Base-by-base conservation (phyloP, 2,113 vertebrate species). In the Stomatorhinus ivindoensis region DNA sequence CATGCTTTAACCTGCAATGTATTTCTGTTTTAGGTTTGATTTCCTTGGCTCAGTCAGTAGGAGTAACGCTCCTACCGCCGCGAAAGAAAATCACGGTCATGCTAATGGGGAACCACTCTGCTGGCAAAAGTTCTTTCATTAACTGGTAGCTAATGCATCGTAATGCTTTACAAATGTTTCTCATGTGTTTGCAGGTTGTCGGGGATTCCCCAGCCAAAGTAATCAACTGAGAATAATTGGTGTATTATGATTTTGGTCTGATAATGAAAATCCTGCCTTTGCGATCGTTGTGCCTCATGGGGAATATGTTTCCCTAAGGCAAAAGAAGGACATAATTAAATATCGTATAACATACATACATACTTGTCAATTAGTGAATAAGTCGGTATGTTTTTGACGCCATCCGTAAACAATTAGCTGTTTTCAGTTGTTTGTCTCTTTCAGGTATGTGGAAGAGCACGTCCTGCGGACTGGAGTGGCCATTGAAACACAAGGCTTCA, bases 61-160 rank as follows among this genome's bases (percentile, higher is more conserved):
- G 94, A 24, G 93, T 97, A 88, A 95, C 93, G 51, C 86, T 97
- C 58, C 93, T 97, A 65, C 91, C 96, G 0, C 96, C 97, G 53
- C 93, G 96, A 42, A 97, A 97, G 89, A 97, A 97, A 92, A 97
- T 97, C 91, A 96, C 95, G 0, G 96, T 97, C 55, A 94, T 97
- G 96, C 90, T 97, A 90, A 97, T 97, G 94, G 97, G 97, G 0
- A 97, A 97, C 91, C 97, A 97, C 93, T 97, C 96, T 0, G 97
- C 97, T 84, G 96, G 97, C 55, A 97, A 97, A 92, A 97, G 97
- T 93, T 96, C 96, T 87, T 97, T 97, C 89, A 96, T 97, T 85
- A 97, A 97, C 91, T 97, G 97, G 97, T 97, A 93, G 3, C 44
- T 86, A 35, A 39, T 39, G 69, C 27, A 17, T 39, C 31, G 27